Conservation (phyloP, 2,888 invertebrate genomes). For the Caenorhabditis plicata region DNA sequence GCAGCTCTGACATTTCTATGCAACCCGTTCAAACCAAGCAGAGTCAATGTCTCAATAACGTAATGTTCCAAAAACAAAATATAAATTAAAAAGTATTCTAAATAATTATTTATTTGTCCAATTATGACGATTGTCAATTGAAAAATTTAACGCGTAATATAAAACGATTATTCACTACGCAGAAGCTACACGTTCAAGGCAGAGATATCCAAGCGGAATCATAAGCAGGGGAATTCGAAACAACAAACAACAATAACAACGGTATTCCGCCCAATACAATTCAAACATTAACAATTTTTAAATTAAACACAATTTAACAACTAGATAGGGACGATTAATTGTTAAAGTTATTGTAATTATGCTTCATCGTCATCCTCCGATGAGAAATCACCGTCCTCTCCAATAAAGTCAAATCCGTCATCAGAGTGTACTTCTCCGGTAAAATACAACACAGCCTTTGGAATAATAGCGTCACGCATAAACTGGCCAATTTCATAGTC, state of each 20-base stretch:
- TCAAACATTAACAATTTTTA: not conserved
- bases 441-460: constrained; percentile 92
- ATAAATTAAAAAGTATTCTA: constrained; percentile 1
- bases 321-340: not conserved
- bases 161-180: no score
- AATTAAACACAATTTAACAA: constrained; percentile 1
- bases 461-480: constrained; percentile 91
- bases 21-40: no score
- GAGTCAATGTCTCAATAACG: no score
- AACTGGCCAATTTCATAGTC: constrained; percentile 99
- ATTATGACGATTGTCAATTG: no score
- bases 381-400: constrained; percentile 32
- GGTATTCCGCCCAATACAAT: constrained; percentile 22
- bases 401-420: constrained; percentile 34
- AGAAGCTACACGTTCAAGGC: constrained; percentile 18
- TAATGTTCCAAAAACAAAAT: constrained; percentile 6
- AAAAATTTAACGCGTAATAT: no score
- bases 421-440: constrained; percentile 74
- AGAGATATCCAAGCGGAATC: constrained; percentile 15
- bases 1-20: no score
- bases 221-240: constrained; percentile 5
- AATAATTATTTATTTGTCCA: no score
- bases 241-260: constrained; percentile 30
- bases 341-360: constrained; percentile 1
- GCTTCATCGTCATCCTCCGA: constrained; percentile 28